Evolutionary conservation across 2,888 invertebrate species (phyloP), one percentile per base, ranked within the genome.

Genomic region (Sphaerophoria rueppellii): DNA sequence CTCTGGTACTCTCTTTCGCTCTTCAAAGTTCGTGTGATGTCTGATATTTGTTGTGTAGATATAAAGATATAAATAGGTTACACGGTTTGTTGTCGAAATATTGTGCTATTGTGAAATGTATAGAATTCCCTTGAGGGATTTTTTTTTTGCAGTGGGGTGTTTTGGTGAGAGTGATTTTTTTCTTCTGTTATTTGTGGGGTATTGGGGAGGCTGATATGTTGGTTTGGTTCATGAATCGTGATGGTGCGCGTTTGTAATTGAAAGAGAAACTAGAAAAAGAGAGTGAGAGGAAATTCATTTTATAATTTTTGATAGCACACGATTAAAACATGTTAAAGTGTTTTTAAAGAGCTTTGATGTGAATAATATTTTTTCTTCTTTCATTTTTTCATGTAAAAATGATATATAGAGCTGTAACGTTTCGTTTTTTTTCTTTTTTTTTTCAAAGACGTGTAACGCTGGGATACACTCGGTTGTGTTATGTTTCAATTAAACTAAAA

Each of bases 51-150:
- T 48, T 7, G 35, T 57, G 71, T 81, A 73, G 81, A 73, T 85
- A 85, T 85, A 80, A 73, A 85, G 80, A 80, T 85, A 85, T 85
- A 85, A 85, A 85, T 85, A 85, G 85, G 81, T 76, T 81, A 76
- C 73, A 85, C 72, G 81, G 80, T 85, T 80, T 81, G 85, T 85
- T 85, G 80, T 85, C 81, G 85, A 85, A 85, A 85, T 85, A 77
- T 85, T 85, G 81, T 70, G 81, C 85, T 80, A 80, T 83, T 83
- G 79, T 83, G 70, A 85, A 73, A 85, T 71, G 81, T 77, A 85
- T 73, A 81, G 81, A 73, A 85, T 73, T 81, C 81, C 81, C 73
- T 85, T 81, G 48, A 52, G 81, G 16, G 35, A 16, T 2, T 24
- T 24, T 24, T 24, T 24, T 24, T 24, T 24, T 24, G 24, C 24